Conservation (phyloP, 2,797 vertebrate genomes). For the Protonibea diacanthus region DNA sequence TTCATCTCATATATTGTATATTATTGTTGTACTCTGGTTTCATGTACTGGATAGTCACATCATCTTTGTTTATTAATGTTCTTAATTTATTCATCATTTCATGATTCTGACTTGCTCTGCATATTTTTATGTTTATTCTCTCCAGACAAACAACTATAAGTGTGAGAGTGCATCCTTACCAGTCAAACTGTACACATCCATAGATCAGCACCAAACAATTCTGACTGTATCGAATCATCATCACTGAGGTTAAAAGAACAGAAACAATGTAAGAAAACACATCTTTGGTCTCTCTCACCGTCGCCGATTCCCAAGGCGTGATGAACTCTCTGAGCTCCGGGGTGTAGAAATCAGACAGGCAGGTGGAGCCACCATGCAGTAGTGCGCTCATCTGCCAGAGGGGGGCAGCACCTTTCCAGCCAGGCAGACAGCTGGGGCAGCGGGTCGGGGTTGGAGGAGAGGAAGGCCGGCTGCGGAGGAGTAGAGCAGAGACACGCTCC, state of each 20-base stretch:
- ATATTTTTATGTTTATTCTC: too few species aligned
- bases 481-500: conserved; percentile 86
- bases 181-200: too few species aligned
- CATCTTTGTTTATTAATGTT: too few species aligned
- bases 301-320: conserved; percentile 62
- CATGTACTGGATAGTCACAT: too few species aligned
- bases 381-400: conserved; percentile 93
- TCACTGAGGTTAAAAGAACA: background rate
- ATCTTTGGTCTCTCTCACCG: conserved; percentile 78
- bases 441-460: conserved; percentile 85
- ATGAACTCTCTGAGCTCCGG: conserved; percentile 84
- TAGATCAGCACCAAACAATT: too few species aligned
- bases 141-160: too few species aligned
- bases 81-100: too few species aligned
- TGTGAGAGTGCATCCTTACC: too few species aligned
- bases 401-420: conserved; percentile 65
- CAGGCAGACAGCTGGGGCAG: conserved; percentile 82
- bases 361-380: conserved; percentile 49
- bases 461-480: conserved; percentile 80
- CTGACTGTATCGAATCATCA: too few species aligned
- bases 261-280: background rate
- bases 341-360: conserved; percentile 82
- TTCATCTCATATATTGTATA: too few species aligned
- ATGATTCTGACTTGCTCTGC: too few species aligned
- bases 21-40: too few species aligned